Percentiles rank a stretch among this genome's conserved stretches.
Evolutionary conservation across 30 jellyfish, hydroid and myxozoan genomes (phyloP).

Genomic region (Pelagia noctiluca): DNA sequence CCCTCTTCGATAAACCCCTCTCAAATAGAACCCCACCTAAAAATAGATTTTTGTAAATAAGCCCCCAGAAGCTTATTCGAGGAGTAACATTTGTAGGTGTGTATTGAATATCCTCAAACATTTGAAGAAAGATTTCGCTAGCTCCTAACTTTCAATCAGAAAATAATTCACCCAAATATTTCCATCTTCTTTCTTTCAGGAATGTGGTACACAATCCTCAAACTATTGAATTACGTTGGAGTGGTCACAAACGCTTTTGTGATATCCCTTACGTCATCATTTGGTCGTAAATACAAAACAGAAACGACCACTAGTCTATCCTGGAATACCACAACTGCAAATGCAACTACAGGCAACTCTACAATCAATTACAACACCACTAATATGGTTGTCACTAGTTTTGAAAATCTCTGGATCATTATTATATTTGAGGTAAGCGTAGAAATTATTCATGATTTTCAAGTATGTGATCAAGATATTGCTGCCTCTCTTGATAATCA

Average conservation of each 20-base stretch:
- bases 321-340: conserved; percentile 31
- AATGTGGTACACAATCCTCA: conserved; percentile 85
- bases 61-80: too few relatives aligned
- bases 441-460: background rate
- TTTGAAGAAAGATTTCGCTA: too few relatives aligned
- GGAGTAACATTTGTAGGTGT: too few relatives aligned
- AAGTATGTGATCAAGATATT: too few relatives aligned
- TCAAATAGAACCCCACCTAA: too few relatives aligned
- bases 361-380: conserved; percentile 31
- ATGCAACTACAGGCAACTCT: conserved; percentile 36
- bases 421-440: conserved; percentile 74
- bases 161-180: background rate
- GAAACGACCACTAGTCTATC: conserved; percentile 7
- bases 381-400: conserved; percentile 31
- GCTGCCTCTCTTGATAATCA: too few relatives aligned
- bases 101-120: too few relatives aligned
- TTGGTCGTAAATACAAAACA: conserved; percentile 75
- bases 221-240: conserved; percentile 81
- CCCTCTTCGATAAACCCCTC: too few relatives aligned
- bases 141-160: too few relatives aligned
- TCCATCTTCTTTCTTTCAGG: conserved; percentile 44
- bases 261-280: conserved; percentile 76
- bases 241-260: conserved; percentile 84
- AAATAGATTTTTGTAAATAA: too few relatives aligned
- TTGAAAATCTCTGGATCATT: conserved; percentile 79